A percentile compares a stretch with the other conserved stretches of the same genome.
phyloP scores from a whole-genome alignment of 2,113 vertebrate species.

The Apteryx mantelli region DNA sequence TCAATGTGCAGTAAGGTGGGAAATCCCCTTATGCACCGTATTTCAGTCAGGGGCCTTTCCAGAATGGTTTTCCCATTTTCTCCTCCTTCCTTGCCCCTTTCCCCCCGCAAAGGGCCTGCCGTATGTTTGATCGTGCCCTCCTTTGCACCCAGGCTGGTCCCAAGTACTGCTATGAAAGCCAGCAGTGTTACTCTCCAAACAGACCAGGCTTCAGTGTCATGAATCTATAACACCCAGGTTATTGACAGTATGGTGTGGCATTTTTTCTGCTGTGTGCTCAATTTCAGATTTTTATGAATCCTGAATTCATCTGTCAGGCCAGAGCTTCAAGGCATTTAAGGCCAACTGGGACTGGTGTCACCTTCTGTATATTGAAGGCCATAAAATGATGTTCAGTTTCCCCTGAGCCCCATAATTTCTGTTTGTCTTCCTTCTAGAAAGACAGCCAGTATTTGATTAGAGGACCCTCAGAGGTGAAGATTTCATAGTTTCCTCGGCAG shows the following conservation, averaged over 20 bases:
- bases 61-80: background rate
- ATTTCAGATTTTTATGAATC: background rate
- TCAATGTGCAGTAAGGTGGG: background rate
- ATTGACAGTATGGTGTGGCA: background rate
- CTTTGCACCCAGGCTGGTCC: background rate
- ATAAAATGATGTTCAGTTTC: background rate
- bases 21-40: background rate
- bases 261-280: background rate
- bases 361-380: background rate
- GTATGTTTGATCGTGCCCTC: background rate
- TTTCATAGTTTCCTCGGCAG: background rate
- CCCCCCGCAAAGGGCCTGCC: background rate
- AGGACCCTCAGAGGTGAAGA: background rate
- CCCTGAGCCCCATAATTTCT: background rate
- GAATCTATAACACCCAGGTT: too few relatives aligned
- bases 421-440: background rate
- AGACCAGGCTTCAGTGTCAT: background rate
- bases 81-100: background rate
- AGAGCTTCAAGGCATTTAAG: background rate
- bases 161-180: accelerated
- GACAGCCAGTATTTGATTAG: background rate
- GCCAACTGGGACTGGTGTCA: background rate
- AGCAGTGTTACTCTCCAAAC: background rate
- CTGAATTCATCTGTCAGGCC: background rate
- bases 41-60: background rate